A percentile compares a stretch with the other conserved stretches of the same genome.
Evolutionary conservation across 2,888 invertebrate species (phyloP).

Genomic region (Gerosis bhagava): DNA sequence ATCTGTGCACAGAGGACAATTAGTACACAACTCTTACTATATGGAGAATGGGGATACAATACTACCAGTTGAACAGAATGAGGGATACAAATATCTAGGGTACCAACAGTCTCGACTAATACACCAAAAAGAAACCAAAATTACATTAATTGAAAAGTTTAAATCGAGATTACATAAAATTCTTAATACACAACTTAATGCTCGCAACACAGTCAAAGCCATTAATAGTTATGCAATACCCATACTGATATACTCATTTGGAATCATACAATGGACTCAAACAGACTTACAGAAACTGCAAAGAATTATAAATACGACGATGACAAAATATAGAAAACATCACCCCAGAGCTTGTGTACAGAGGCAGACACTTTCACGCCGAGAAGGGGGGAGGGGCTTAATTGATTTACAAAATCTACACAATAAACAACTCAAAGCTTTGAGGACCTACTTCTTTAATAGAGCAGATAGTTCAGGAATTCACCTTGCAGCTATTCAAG

Average conservation of each 20-base stretch:
- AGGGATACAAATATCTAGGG: background rate
- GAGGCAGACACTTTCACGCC: slow-evolving; percentile 26
- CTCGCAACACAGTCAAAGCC: slow-evolving; percentile 31
- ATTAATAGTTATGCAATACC: slow-evolving; percentile 35
- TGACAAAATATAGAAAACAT: slow-evolving; percentile 32
- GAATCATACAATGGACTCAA: slow-evolving; percentile 32
- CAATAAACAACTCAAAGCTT: slow-evolving; percentile 29
- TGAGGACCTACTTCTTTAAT: slow-evolving; percentile 26
- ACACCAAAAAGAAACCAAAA: background rate
- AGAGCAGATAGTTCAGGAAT: slow-evolving; percentile 10
- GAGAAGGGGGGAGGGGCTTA: slow-evolving; percentile 32
- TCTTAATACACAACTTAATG: slow-evolving; percentile 21
- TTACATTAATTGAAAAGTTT: background rate
- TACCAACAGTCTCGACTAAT: background rate
- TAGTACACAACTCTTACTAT: background rate
- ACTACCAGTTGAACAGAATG: background rate
- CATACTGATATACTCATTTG: slow-evolving; percentile 35
- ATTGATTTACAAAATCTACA: slow-evolving; percentile 34
- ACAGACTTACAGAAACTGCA: slow-evolving; percentile 29
- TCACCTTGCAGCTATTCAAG: slow-evolving; percentile 10
- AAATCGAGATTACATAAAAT: background rate
- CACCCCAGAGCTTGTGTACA: slow-evolving; percentile 31
- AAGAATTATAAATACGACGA: slow-evolving; percentile 22
- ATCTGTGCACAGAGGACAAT: background rate
- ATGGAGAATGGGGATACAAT: background rate